Percentiles rank a stretch among this genome's conserved stretches.
Evolutionary conservation across 2,888 invertebrate species (phyloP).

Genomic region (Himalopsyche tibetana): DNA sequence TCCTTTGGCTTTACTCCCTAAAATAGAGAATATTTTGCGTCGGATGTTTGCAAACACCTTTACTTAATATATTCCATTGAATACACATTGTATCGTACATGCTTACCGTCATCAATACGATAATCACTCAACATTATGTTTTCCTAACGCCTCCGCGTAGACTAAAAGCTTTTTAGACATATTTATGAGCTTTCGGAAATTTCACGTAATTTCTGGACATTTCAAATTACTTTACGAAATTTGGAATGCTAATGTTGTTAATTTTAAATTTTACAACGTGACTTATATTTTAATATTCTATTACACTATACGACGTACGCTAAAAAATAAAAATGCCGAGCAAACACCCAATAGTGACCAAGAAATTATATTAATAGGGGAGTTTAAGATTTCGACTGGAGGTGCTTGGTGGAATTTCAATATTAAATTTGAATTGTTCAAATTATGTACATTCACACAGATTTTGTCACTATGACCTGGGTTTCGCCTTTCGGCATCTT

Average conservation of each 20-base stretch:
- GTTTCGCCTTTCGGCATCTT: too few relatives aligned
- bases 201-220: not conserved
- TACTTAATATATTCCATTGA: not conserved
- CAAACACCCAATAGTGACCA: too few relatives aligned
- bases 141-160: not conserved
- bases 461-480: too few relatives aligned
- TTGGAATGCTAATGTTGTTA: not conserved
- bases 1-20: not conserved
- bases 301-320: not conserved
- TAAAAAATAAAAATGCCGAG: not conserved
- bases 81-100: not conserved
- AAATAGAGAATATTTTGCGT: slow-evolving; percentile 41
- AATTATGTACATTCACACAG: too few relatives aligned
- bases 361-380: too few relatives aligned
- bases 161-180: not conserved
- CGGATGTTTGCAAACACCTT: not conserved
- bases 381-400: too few relatives aligned
- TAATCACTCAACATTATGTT: slow-evolving; percentile 15
- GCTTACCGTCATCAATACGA: slow-evolving; percentile 10
- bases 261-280: not conserved
- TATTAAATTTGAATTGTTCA: too few relatives aligned
- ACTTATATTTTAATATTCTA: not conserved
- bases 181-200: not conserved
- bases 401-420: too few relatives aligned
- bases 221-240: not conserved